These are phyloP conservation scores for Monochamus saltuarius DNA, from an alignment of 1,140 invertebrate species.

Conservation along the genomic window DNA sequence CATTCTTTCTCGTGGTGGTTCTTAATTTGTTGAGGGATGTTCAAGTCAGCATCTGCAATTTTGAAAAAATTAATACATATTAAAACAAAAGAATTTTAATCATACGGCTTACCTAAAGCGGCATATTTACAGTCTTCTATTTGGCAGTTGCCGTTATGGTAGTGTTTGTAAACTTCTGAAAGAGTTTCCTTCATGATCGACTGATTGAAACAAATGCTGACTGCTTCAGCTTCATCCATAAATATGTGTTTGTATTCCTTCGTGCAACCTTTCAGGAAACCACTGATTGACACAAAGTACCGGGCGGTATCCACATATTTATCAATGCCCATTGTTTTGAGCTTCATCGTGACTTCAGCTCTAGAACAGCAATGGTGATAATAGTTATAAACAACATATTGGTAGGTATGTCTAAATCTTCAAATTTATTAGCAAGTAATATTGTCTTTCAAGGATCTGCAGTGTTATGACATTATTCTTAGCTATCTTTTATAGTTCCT, in stretches of 20 bases:
- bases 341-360: constrained; percentile 42
- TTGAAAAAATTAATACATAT: not conserved
- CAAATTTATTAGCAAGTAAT: too few species aligned
- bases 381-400: too few species aligned
- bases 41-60: not conserved
- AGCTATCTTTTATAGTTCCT: too few species aligned
- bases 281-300: constrained; percentile 44
- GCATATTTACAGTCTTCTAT: constrained; percentile 19
- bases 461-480: too few species aligned
- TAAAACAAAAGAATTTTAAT: constrained; percentile 8
- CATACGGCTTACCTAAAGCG: constrained; percentile 8
- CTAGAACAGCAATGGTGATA: constrained; percentile 27
- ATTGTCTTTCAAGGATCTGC: too few species aligned
- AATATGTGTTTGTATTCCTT: constrained; percentile 49
- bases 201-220: constrained; percentile 45
- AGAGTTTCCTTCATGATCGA: constrained; percentile 45
- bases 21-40: constrained; percentile 14
- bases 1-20: constrained; percentile 26
- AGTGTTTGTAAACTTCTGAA: constrained; percentile 35
- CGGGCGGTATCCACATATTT: constrained; percentile 47
- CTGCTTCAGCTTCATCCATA: constrained; percentile 51
- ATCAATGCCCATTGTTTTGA: constrained; percentile 43
- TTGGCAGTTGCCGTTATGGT: constrained; percentile 38
- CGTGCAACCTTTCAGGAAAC: constrained; percentile 42
- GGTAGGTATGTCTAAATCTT: too few species aligned